These are phyloP conservation scores for Drosophila anomalipes DNA, from an alignment of 2,888 invertebrate species.

Conservation along the genomic window DNA sequence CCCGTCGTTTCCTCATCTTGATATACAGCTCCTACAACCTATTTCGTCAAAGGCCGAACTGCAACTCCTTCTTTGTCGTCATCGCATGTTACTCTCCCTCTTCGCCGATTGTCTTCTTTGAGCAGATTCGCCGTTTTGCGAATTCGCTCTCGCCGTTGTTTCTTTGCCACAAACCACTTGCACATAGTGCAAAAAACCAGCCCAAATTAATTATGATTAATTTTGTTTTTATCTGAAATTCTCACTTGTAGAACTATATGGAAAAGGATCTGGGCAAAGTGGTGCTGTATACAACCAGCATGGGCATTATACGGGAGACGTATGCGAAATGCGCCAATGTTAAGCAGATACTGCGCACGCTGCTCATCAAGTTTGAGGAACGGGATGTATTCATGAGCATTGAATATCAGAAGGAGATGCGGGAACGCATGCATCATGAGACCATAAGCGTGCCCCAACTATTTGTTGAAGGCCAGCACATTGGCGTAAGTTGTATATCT, in stretches of 20 bases:
- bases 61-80: too few species aligned
- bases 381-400: conserved; percentile 96
- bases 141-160: too few species aligned
- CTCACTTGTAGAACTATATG: conserved; percentile 91
- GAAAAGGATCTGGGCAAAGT: conserved; percentile 96
- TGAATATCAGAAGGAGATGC: conserved; percentile 95
- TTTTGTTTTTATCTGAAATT: not conserved
- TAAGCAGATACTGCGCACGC: conserved; percentile 95
- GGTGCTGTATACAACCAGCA: conserved; percentile 96
- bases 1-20: too few species aligned
- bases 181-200: too few species aligned
- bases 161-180: too few species aligned
- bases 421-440: conserved; percentile 92
- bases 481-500: conserved; percentile 87
- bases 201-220: not conserved
- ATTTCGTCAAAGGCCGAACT: too few species aligned
- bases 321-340: conserved; percentile 96
- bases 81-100: too few species aligned
- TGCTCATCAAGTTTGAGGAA: conserved; percentile 96
- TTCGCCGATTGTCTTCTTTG: too few species aligned
- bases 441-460: conserved; percentile 94
- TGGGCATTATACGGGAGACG: conserved; percentile 96
- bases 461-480: conserved; percentile 96
- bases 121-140: too few species aligned
- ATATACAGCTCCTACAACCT: too few species aligned